A percentile compares a stretch with the other conserved stretches of the same genome.
Conservation (phyloP, 2,113 vertebrate genomes). For the Lagopus leucura region DNA sequence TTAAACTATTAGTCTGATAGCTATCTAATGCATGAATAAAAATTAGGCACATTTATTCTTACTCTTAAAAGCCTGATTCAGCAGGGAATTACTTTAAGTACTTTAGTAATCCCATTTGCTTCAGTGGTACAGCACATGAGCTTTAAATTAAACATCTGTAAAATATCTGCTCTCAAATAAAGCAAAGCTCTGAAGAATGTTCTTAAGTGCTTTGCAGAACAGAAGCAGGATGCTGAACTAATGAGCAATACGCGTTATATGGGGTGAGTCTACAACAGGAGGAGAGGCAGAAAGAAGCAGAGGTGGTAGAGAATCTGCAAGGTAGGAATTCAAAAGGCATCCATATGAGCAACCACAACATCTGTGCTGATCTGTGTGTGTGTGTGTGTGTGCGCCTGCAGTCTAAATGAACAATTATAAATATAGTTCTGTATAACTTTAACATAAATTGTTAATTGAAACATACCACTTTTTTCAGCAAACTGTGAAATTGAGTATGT, state of each 20-base stretch:
- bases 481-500: neutral
- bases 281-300: neutral
- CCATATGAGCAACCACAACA: neutral
- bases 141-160: constrained; percentile 69
- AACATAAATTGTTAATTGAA: neutral
- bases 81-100: constrained; percentile 68
- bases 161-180: constrained; percentile 52
- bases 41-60: constrained; percentile 60
- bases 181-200: neutral
- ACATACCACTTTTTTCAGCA: neutral
- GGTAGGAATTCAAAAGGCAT: neutral
- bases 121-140: constrained; percentile 54
- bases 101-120: constrained; percentile 67
- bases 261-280: neutral
- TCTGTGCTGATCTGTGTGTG: neutral
- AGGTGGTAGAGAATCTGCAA: neutral
- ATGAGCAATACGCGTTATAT: neutral
- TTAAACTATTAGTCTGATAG: constrained; percentile 34
- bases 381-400: neutral
- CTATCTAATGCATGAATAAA: constrained; percentile 54
- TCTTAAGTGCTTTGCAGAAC: constrained; percentile 24
- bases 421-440: neutral
- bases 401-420: neutral
- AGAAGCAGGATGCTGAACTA: neutral
- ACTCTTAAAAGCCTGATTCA: constrained; percentile 52